Conservation (phyloP, 2,888 invertebrate genomes). For the Cheilosia impressa region DNA sequence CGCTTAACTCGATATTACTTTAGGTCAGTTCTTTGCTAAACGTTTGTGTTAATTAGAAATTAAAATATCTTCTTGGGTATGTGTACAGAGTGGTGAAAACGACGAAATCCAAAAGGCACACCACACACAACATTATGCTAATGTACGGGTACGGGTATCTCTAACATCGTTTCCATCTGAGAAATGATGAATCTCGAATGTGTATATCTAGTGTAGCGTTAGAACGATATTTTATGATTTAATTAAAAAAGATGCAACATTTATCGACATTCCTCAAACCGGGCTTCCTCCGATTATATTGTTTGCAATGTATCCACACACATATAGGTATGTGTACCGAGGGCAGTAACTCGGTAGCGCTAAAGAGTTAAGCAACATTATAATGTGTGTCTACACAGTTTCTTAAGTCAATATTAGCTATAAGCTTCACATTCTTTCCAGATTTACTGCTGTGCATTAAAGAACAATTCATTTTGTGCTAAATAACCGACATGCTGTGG, state of each 20-base stretch:
- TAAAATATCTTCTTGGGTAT: not conserved
- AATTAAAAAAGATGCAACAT: constrained; percentile 19
- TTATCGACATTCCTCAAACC: constrained; percentile 36
- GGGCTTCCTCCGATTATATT: constrained; percentile 13
- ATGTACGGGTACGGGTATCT: not conserved
- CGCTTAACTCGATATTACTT: constrained; percentile 47
- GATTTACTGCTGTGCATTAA: not conserved
- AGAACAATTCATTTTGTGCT: constrained; percentile 6
- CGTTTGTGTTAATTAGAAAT: not conserved
- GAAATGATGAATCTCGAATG: not conserved
- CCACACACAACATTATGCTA: not conserved
- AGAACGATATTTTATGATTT: constrained; percentile 1
- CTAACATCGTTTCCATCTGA: constrained; percentile 5
- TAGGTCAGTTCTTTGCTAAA: constrained; percentile 58
- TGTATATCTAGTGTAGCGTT: not conserved
- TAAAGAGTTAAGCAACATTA: constrained; percentile 10
- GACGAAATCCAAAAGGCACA: not conserved
- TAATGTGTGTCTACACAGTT: not conserved
- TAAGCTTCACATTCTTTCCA: constrained; percentile 1
- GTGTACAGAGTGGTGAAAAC: not conserved
- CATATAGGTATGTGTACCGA: not conserved
- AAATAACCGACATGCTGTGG: not conserved
- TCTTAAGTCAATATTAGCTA: constrained; percentile 6
- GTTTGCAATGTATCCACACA: constrained; percentile 3
- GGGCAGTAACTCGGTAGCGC: constrained; percentile 22